Conservation (phyloP, 2,113 vertebrate species). For the Poeciliopsis turrubarensis region DNA sequence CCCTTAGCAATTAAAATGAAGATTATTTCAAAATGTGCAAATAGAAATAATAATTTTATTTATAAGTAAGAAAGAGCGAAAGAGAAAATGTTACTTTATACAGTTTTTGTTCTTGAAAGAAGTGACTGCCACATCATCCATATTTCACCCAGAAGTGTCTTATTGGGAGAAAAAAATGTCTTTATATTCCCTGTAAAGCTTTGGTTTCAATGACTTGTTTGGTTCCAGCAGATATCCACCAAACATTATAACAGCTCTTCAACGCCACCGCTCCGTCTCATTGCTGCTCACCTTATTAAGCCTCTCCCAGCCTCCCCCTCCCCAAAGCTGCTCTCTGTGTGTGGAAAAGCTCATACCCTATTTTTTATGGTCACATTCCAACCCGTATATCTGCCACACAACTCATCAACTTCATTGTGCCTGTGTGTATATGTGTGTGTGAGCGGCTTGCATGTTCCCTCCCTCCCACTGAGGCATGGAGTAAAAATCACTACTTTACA, state of each 20-base stretch:
- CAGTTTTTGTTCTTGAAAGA: not conserved
- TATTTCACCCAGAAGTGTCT: not conserved
- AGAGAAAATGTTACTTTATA: no score
- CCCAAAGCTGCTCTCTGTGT: conserved; percentile 69
- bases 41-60: no score
- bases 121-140: not conserved
- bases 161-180: not conserved
- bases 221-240: not conserved
- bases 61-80: no score
- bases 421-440: conserved; percentile 71
- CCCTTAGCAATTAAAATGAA: no score
- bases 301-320: conserved; percentile 28
- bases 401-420: conserved; percentile 88
- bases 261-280: not conserved
- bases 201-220: not conserved
- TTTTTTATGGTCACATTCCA: conserved; percentile 94
- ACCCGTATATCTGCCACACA: conserved; percentile 98
- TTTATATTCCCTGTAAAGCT: not conserved
- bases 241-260: conserved; percentile 21
- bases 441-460: conserved; percentile 46
- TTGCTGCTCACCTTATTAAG: conserved; percentile 30
- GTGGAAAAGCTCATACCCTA: conserved; percentile 84
- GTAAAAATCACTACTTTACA: conserved; percentile 43
- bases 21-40: no score
- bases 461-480: conserved; percentile 38